These are phyloP conservation scores for Caenorhabditis sp. DNA, from an alignment of 2,888 invertebrate species.

Conservation along the genomic window DNA sequence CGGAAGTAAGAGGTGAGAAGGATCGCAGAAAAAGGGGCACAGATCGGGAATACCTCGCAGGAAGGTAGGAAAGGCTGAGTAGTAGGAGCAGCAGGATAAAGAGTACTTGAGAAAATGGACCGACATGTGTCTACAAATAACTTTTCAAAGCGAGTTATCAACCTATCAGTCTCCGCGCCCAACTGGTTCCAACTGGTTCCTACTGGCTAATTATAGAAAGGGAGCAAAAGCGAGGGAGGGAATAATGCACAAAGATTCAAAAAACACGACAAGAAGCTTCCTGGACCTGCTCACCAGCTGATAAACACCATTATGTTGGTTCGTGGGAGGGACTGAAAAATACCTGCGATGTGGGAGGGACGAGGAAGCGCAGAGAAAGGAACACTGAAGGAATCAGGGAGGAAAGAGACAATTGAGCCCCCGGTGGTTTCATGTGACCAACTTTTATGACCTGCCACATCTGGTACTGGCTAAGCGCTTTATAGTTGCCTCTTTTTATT, in stretches of 20 bases:
- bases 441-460: conserved; percentile 51
- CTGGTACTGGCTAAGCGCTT: conserved; percentile 46
- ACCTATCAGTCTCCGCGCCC: conserved; percentile 19
- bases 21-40: conserved; percentile 5
- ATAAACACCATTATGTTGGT: conserved; percentile 30
- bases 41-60: conserved; percentile 28
- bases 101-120: conserved; percentile 54
- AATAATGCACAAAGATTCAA: conserved; percentile 25
- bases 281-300: conserved; percentile 26
- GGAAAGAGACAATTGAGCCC: conserved; percentile 13
- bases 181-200: conserved; percentile 36
- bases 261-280: conserved; percentile 30
- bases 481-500: conserved; percentile 35
- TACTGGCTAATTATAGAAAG: conserved; percentile 29
- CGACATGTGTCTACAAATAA: conserved; percentile 53
- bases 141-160: conserved; percentile 42
- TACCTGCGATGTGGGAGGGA: conserved; percentile 16
- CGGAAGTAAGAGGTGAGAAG: conserved; percentile 21
- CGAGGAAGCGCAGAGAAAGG: conserved; percentile 11
- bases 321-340: conserved; percentile 21
- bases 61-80: conserved; percentile 33
- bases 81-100: conserved; percentile 33
- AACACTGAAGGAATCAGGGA: conserved; percentile 12
- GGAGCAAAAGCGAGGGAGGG: conserved; percentile 6
- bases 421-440: conserved; percentile 43